Evolutionary conservation across 53 echinoderm and acorn worm species (phyloP).

Genomic region (Patiria pectinifera): DNA sequence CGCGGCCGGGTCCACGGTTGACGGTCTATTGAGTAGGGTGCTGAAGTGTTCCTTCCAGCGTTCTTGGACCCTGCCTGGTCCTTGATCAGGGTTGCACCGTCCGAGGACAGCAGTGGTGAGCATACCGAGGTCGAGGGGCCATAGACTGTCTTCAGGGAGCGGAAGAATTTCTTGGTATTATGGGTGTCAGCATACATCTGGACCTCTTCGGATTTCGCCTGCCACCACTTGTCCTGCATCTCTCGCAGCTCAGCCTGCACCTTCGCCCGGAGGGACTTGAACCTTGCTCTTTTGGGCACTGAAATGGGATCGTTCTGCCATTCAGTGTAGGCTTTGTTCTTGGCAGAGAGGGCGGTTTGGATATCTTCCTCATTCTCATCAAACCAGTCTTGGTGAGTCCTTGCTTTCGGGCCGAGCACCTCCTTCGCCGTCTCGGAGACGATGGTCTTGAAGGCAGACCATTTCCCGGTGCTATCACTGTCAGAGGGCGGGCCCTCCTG

Average conservation of each 20-base stretch:
- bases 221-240: slow-evolving; percentile 51
- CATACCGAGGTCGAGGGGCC: background rate
- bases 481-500: background rate
- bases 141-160: background rate
- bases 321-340: background rate
- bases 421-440: background rate
- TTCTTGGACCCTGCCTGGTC: background rate
- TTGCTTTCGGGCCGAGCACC: background rate
- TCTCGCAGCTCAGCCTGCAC: slow-evolving; percentile 14
- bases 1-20: background rate
- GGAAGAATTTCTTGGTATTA: slow-evolving; percentile 38
- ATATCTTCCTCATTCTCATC: too few relatives aligned
- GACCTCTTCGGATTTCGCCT: slow-evolving; percentile 12
- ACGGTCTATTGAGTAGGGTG: slow-evolving; percentile 7
- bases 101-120: background rate
- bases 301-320: background rate
- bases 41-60: slow-evolving; percentile 11
- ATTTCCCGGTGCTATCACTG: background rate
- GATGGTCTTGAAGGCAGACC: background rate
- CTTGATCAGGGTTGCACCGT: background rate
- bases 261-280: background rate
- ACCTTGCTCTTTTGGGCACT: background rate
- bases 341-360: too few relatives aligned
- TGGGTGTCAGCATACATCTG: slow-evolving; percentile 6
- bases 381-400: background rate